phyloP scores from a whole-genome alignment of 2,888 invertebrate species.

The Siphlonurus alternatus region DNA sequence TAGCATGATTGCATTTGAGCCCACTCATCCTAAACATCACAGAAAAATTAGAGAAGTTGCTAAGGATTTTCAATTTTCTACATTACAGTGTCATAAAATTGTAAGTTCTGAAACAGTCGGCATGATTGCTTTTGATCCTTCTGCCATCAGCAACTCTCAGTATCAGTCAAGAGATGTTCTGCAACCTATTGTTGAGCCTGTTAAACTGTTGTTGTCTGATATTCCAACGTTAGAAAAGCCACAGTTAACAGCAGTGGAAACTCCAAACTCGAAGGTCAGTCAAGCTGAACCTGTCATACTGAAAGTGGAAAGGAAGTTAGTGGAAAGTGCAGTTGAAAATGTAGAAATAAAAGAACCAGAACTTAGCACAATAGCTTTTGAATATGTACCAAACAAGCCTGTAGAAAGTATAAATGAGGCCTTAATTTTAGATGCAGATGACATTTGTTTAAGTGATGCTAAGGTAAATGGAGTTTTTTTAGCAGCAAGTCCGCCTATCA shows the following conservation, averaged over 20 bases:
- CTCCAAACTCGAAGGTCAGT: not conserved
- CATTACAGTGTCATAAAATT: not conserved
- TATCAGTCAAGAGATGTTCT: not conserved
- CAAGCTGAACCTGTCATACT: not conserved
- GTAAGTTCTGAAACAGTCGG: not conserved
- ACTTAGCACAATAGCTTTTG: not conserved
- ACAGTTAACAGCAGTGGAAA: not conserved
- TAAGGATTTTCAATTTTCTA: not conserved
- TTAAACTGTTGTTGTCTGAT: not conserved
- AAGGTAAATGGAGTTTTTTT: not conserved
- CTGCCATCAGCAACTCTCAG: not conserved
- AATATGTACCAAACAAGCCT: not conserved
- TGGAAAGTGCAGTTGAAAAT: not conserved
- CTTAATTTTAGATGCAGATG: not conserved
- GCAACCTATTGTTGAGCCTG: not conserved
- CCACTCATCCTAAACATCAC: not conserved
- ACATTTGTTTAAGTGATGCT: not conserved
- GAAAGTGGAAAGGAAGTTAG: not conserved
- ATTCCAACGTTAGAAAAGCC: not conserved
- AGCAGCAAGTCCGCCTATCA: not conserved
- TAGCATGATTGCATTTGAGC: not conserved
- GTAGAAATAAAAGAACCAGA: not conserved
- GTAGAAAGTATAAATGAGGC: not conserved
- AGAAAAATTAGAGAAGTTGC: conserved; percentile 1
- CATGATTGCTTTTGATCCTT: not conserved